A percentile compares a stretch with the other conserved stretches of the same genome.
Evolutionary conservation across 1,140 invertebrate species (phyloP).

Genomic region (Ephestia elutella): DNA sequence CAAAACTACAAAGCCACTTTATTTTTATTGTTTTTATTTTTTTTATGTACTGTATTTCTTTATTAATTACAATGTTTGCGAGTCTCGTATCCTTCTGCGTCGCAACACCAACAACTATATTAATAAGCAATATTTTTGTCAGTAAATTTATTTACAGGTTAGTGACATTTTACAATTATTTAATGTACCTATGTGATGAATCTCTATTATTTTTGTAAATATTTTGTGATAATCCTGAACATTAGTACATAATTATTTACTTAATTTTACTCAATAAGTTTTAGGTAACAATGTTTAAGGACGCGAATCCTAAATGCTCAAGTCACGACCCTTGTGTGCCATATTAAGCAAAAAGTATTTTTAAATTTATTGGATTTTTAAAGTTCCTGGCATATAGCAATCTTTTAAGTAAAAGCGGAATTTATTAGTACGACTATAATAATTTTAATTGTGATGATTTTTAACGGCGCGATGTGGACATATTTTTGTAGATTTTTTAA

Average conservation of each 20-base stretch:
- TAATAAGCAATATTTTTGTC: background rate
- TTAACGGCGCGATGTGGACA: background rate
- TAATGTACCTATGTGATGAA: background rate
- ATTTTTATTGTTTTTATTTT: too few species aligned
- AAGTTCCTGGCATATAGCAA: background rate
- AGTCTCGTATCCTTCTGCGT: background rate
- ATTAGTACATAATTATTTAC: constrained; percentile 1
- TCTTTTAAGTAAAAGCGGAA: background rate
- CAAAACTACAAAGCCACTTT: too few species aligned
- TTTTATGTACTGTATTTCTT: too few species aligned
- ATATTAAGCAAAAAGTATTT: constrained; percentile 5
- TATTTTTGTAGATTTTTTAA: background rate
- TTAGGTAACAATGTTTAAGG: background rate
- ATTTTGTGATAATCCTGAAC: background rate
- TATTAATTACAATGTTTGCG: too few species aligned
- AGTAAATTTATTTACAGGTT: background rate
- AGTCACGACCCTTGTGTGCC: background rate
- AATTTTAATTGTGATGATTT: background rate
- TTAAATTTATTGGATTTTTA: constrained; percentile 1
- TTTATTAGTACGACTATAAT: background rate
- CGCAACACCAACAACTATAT: too few species aligned
- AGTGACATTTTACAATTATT: background rate
- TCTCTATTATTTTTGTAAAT: background rate
- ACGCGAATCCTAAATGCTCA: background rate
- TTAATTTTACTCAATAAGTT: background rate